Conservation (phyloP, 2,888 invertebrate genomes). For the Drosophila affinis region DNA sequence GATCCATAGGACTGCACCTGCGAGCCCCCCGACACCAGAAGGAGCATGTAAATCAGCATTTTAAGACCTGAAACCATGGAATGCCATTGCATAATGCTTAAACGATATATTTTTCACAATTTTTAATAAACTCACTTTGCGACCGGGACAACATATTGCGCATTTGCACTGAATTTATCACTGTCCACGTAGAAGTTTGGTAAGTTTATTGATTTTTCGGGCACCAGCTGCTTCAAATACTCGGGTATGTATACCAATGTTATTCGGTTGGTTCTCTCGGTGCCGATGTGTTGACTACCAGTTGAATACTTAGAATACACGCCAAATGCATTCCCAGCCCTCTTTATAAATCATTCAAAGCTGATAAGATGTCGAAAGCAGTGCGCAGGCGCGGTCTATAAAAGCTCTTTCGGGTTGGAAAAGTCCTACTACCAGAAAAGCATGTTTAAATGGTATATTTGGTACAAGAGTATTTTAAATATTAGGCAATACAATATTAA, state of each 20-base stretch:
- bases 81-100: not conserved
- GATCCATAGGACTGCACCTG: slow-evolving; percentile 55
- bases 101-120: not conserved
- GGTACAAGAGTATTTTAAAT: not conserved
- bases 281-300: slow-evolving; percentile 59
- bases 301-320: slow-evolving; percentile 66
- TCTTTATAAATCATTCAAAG: slow-evolving; percentile 20
- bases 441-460: not conserved
- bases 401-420: slow-evolving; percentile 23
- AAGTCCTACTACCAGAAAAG: slow-evolving; percentile 1
- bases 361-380: slow-evolving; percentile 5
- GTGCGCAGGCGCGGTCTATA: slow-evolving; percentile 21
- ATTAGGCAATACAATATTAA: not conserved
- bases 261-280: slow-evolving; percentile 11
- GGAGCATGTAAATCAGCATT: slow-evolving; percentile 39
- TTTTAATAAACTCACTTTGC: slow-evolving; percentile 38
- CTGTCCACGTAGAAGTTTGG: slow-evolving; percentile 48
- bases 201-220: slow-evolving; percentile 68
- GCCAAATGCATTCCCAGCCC: slow-evolving; percentile 9
- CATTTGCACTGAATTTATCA: slow-evolving; percentile 31
- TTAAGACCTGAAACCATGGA: slow-evolving; percentile 36
- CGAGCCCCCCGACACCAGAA: slow-evolving; percentile 37
- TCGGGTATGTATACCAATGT: slow-evolving; percentile 43
- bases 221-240: slow-evolving; percentile 39
- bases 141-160: slow-evolving; percentile 61